These are phyloP conservation scores for Nilaparvata lugens DNA, from an alignment of 1,140 invertebrate species.

Conservation along the genomic window DNA sequence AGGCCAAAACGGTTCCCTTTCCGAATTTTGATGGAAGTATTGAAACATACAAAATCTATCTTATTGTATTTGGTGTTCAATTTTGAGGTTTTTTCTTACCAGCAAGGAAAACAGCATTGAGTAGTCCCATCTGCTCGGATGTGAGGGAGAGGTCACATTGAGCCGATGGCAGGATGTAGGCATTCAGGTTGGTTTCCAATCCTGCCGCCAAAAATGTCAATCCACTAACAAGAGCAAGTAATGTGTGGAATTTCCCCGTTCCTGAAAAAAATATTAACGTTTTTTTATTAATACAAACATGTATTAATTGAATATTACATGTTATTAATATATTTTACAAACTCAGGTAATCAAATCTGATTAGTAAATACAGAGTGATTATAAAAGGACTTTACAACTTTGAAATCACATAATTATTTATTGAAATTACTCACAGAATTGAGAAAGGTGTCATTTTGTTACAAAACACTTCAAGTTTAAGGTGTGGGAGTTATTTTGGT, in stretches of 20 bases:
- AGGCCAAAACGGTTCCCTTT: no score
- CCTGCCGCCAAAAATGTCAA: constrained; percentile 43
- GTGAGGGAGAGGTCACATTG: constrained; percentile 43
- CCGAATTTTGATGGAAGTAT: no score
- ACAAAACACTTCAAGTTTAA: no score
- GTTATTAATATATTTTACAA: neutral
- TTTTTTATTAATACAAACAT: neutral
- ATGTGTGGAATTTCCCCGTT: constrained; percentile 38
- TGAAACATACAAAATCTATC: neutral
- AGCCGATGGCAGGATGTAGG: constrained; percentile 45
- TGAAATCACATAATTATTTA: no score
- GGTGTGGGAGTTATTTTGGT: no score
- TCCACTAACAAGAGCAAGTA: constrained; percentile 31
- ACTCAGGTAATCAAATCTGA: no score
- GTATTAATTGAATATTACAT: neutral
- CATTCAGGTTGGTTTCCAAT: constrained; percentile 48
- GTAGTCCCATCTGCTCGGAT: constrained; percentile 42
- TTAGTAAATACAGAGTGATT: no score
- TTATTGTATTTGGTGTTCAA: no score
- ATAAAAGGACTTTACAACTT: no score
- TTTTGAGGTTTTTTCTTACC: constrained; percentile 31
- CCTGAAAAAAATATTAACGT: constrained; percentile 33
- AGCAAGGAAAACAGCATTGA: constrained; percentile 47
- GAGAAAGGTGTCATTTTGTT: no score
- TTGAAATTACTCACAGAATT: no score